A percentile compares a stretch with the other conserved stretches of the same genome.
phyloP scores from a whole-genome alignment of 2,797 vertebrate genomes.

The Periparus ater region DNA sequence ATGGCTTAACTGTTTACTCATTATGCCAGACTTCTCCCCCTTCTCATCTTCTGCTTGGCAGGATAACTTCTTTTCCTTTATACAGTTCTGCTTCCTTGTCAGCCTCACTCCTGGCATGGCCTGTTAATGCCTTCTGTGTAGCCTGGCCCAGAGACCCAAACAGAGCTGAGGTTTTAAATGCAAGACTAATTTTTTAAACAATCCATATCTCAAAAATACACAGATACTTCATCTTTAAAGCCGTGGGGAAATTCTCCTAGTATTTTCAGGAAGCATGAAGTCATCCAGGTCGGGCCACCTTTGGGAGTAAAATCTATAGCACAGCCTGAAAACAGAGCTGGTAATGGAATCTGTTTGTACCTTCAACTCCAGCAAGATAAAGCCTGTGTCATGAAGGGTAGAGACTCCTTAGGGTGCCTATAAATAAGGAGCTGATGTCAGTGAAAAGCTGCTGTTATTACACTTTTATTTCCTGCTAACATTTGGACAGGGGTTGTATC shows the following conservation, averaged over 20 bases:
- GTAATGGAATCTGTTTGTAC: neutral
- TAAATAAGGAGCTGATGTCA: conserved; percentile 48
- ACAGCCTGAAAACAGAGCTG: neutral
- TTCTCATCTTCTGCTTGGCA: neutral
- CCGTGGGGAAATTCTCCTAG: neutral
- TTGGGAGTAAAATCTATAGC: neutral
- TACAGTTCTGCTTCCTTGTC: neutral
- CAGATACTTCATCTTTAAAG: neutral
- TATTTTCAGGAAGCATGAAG: neutral
- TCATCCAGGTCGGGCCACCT: neutral
- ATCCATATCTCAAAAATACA: neutral
- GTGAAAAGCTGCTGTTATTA: conserved; percentile 48
- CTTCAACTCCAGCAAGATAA: neutral
- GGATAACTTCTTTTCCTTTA: neutral
- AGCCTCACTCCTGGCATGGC: neutral
- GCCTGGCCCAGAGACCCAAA: neutral
- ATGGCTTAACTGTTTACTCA: neutral
- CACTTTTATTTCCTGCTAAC: conserved; percentile 56
- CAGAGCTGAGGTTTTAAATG: neutral
- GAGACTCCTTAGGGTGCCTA: conserved; percentile 20
- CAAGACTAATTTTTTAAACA: neutral
- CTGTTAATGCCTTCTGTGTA: neutral
- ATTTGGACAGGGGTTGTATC: conserved; percentile 41
- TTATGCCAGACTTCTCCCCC: neutral
- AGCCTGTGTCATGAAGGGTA: neutral